A percentile compares a stretch with the other conserved stretches of the same genome.
Evolutionary conservation across 2,113 vertebrate species (phyloP).

Genomic region (Shinisaurus crocodilurus): DNA sequence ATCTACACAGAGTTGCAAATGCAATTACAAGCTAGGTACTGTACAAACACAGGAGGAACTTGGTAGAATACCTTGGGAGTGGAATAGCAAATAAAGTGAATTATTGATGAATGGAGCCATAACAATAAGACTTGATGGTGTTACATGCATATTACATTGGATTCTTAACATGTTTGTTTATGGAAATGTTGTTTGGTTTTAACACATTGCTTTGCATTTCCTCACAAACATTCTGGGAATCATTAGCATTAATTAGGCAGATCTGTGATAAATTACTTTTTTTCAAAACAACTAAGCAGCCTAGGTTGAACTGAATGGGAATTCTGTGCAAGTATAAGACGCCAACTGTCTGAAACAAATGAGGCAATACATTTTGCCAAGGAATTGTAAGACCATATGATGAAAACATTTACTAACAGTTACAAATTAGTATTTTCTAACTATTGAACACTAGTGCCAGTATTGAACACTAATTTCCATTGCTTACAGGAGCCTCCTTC

Average conservation of each 20-base stretch:
- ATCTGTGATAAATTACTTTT: background rate
- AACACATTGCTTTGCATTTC: background rate
- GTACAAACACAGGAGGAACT: background rate
- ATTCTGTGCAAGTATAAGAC: background rate
- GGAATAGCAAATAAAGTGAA: background rate
- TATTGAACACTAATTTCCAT: background rate
- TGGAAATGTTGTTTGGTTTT: background rate
- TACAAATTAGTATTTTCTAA: background rate
- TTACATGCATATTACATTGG: background rate
- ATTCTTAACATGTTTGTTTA: background rate
- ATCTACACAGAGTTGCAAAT: background rate
- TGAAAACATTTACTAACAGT: background rate
- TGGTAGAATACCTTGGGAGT: background rate
- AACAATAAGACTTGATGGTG: background rate
- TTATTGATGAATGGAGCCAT: background rate
- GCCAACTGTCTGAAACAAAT: background rate
- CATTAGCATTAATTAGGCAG: slow-evolving; percentile 11
- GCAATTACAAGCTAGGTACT: background rate
- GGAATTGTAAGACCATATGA: background rate
- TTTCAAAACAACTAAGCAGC: background rate
- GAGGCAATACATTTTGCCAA: background rate
- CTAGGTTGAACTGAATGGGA: background rate
- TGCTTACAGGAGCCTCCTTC: background rate
- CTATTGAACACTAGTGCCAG: too few species aligned
- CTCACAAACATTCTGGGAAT: background rate